Percentiles rank a stretch among this genome's conserved stretches.
phyloP scores from a whole-genome alignment of 2,797 vertebrate genomes.

The Denticeps clupeoides region DNA sequence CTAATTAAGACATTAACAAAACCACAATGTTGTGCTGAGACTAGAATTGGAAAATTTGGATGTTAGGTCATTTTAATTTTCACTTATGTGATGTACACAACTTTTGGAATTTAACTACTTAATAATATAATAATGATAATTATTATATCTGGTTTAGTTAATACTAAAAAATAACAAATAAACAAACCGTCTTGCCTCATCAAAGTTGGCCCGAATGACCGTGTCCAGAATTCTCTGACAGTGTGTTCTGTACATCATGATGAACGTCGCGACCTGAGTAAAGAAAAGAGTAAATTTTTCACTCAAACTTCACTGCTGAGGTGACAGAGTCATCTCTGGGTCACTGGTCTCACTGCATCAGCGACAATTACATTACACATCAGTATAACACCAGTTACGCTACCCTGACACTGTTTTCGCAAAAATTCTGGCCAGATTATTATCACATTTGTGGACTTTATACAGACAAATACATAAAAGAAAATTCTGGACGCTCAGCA shows the following conservation, averaged over 20 bases:
- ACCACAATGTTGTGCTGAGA: too few species aligned
- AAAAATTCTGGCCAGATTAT: background rate
- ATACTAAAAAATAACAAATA: background rate
- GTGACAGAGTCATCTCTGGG: too few species aligned
- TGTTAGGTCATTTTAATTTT: too few species aligned
- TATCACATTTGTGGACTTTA: too few species aligned
- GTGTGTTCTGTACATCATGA: slow-evolving; percentile 99
- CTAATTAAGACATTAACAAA: background rate
- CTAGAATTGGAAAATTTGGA: too few species aligned
- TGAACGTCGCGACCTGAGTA: slow-evolving; percentile 91
- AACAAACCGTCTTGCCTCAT: slow-evolving; percentile 68
- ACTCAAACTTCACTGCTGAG: background rate
- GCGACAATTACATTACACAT: slow-evolving; percentile 7
- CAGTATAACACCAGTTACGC: background rate
- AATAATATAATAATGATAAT: too few species aligned
- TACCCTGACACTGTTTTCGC: background rate
- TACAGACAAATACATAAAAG: too few species aligned
- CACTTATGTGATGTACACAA: too few species aligned
- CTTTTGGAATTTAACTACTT: too few species aligned
- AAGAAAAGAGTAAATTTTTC: slow-evolving; percentile 24
- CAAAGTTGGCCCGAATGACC: slow-evolving; percentile 97
- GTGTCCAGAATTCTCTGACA: slow-evolving; percentile 99
- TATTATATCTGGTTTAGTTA: too few species aligned
- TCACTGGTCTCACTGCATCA: too few species aligned
- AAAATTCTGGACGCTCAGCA: too few species aligned